Conservation (phyloP, 2,888 invertebrate species). For the Tetranychus truncatus region DNA sequence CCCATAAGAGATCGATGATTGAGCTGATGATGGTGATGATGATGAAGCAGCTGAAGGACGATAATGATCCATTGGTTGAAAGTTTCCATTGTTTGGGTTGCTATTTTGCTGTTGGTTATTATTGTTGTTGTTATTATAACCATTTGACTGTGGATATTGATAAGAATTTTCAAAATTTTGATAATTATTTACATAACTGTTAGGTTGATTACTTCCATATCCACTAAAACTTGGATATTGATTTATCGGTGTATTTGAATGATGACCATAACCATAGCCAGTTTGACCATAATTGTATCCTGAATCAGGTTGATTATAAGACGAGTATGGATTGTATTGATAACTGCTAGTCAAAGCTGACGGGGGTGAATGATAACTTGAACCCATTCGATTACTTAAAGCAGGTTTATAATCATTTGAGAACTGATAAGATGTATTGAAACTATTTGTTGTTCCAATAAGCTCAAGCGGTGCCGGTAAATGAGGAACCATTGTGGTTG, state of each 20-base stretch:
- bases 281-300: background rate
- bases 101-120: background rate
- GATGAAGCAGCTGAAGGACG: background rate
- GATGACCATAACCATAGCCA: no score
- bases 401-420: background rate
- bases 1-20: background rate
- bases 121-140: background rate
- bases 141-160: background rate
- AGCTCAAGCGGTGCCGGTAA: slow-evolving; percentile 8
- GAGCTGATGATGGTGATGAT: background rate
- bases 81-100: background rate
- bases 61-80: background rate
- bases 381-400: background rate
- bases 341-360: background rate
- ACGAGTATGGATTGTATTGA: background rate
- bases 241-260: background rate
- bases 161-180: background rate
- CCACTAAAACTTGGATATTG: background rate
- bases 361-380: background rate
- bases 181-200: background rate
- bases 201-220: background rate
- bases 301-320: background rate
- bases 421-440: background rate
- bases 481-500: background rate
- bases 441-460: background rate